Evolutionary conservation across 2,797 vertebrate genomes (phyloP), one percentile per base, ranked within the genome.

Genomic region (Oryzias sinensis): DNA sequence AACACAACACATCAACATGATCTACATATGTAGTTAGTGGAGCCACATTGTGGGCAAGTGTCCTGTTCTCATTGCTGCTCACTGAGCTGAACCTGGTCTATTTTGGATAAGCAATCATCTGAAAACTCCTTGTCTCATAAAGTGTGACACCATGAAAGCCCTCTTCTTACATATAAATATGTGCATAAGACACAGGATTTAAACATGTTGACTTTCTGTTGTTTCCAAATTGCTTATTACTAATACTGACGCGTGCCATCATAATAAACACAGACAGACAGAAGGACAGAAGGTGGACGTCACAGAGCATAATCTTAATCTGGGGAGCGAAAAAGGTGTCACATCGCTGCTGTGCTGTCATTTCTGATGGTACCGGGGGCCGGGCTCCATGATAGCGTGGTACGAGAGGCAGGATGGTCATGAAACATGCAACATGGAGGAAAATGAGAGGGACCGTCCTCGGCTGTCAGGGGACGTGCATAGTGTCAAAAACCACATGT

Each of bases 391-490:
- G 33, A 60, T 48, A 64, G 49, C 14, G 44, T 33, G 60, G 41
- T 56, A 57, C 56, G 58, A 76, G 76, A 70, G 54, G 52, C 37
- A 29, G 59, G 56, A 57, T 65, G 64, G 18, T 51, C 65, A 68
- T 72, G 65, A 79, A 76, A 70, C 59, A 65, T 62, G 56, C 47
- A 46, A 47, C 49, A 77, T 71, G 80, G 72, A 64, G 48, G 84
- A 85, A 83, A 62, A 77, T 82, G 66, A 82, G 76, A 81, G 68
- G 45, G 70, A 77, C 64, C 66, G 17, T 43, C 43, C 43, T 4
- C 41, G 49, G 53, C 72, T 57, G 56, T 73, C 75, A 70, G 51
- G 79, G 72, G 70, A 77, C 37, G 44, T 53, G 51, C 24, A 67
- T 49, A 42, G 42, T 62, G 57, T 72, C 64, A 65, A 65, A 57